These are phyloP conservation scores for Petrolisthes manimaculis DNA, from an alignment of 2,888 invertebrate species.

Conservation along the genomic window DNA sequence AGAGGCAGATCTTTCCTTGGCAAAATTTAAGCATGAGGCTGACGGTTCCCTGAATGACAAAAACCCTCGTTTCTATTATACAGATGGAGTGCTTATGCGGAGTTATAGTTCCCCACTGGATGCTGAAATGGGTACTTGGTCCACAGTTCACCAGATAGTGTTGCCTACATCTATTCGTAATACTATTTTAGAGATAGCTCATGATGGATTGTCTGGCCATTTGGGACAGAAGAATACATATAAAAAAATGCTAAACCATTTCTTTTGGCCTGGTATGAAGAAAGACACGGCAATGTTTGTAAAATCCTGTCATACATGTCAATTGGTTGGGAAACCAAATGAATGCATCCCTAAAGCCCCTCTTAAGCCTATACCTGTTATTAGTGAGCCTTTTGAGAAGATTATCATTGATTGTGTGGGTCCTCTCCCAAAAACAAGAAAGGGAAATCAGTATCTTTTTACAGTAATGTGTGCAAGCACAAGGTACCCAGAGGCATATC, in stretches of 20 bases:
- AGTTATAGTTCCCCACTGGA: not conserved
- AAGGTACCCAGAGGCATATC: constrained; percentile 13
- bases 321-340: constrained; percentile 18
- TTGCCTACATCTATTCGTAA: not conserved
- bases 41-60: not conserved
- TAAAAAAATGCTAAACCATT: not conserved
- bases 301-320: constrained; percentile 4
- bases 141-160: not conserved
- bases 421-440: not conserved
- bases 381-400: constrained; percentile 4
- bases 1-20: not conserved
- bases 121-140: not conserved
- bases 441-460: not conserved
- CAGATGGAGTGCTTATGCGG: not conserved
- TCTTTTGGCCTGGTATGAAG: constrained; percentile 18
- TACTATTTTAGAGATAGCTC: not conserved
- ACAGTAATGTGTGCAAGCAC: not conserved
- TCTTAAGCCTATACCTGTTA: not conserved
- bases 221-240: not conserved
- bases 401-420: constrained; percentile 19
- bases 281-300: not conserved
- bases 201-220: not conserved
- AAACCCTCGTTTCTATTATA: not conserved
- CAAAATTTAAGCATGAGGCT: not conserved
- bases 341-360: not conserved